Conservation (phyloP, 2,888 invertebrate genomes). For the Meghimatium bilineatum region DNA sequence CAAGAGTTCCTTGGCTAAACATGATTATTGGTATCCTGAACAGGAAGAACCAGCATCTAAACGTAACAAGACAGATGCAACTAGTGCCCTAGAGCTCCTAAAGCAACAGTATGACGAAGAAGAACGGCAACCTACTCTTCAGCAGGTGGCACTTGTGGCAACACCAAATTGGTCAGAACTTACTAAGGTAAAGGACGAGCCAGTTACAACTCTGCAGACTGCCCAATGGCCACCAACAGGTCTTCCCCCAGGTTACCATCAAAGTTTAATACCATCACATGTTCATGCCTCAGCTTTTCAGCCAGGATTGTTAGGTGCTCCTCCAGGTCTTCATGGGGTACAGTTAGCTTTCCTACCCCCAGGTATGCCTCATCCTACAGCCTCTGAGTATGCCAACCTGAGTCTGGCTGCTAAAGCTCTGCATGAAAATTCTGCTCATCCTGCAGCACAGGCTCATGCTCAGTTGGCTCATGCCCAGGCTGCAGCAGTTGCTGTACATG, state of each 20-base stretch:
- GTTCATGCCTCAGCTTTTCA: conserved; percentile 44
- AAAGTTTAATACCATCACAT: conserved; percentile 26
- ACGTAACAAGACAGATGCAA: conserved; percentile 57
- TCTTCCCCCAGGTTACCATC: conserved; percentile 41
- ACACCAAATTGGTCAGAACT: conserved; percentile 24
- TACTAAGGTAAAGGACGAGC: conserved; percentile 42
- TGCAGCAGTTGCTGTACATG: conserved; percentile 44
- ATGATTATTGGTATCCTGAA: conserved; percentile 37
- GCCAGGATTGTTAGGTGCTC: conserved; percentile 44
- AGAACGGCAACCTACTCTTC: conserved; percentile 52
- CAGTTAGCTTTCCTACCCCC: conserved; percentile 45
- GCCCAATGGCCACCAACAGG: conserved; percentile 35
- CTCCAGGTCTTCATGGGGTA: conserved; percentile 42
- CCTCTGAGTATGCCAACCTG: conserved; percentile 35
- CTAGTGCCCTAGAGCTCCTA: conserved; percentile 72
- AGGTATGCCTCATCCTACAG: conserved; percentile 45
- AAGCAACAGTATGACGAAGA: conserved; percentile 73
- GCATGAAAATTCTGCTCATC: conserved; percentile 24
- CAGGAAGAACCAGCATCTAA: conserved; percentile 62
- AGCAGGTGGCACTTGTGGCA: conserved; percentile 28
- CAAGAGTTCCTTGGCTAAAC: conserved; percentile 33
- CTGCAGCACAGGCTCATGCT: conserved; percentile 16
- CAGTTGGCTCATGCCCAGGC: conserved; percentile 6
- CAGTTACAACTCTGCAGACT: not conserved
- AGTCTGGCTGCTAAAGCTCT: conserved; percentile 24